Evolutionary conservation across 2,113 vertebrate genomes (phyloP).

Genomic region (Hyaena hyaena): DNA sequence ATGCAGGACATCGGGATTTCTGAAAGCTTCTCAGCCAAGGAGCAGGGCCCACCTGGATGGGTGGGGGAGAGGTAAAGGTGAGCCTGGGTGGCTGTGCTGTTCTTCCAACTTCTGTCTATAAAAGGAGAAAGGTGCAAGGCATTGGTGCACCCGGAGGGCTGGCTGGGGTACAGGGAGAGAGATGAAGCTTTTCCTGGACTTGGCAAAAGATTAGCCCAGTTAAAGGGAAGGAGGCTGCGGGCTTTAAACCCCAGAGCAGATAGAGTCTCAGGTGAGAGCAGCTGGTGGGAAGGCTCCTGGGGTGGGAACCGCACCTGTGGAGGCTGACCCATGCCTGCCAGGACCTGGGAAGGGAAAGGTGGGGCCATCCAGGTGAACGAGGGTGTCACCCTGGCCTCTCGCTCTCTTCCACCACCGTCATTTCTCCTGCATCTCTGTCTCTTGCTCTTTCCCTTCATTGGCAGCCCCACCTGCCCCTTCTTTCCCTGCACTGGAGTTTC

Average conservation of each 20-base stretch:
- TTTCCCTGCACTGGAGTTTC: neutral
- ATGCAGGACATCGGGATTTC: neutral
- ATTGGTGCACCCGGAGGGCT: neutral
- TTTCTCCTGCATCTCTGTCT: neutral
- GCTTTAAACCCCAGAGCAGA: neutral
- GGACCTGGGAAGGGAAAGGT: neutral
- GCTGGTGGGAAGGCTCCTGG: accelerated
- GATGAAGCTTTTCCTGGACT: neutral
- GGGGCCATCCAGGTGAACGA: accelerated
- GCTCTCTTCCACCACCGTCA: accelerated
- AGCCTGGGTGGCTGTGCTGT: neutral
- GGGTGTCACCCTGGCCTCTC: neutral
- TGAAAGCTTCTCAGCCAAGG: neutral
- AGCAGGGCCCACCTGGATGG: neutral
- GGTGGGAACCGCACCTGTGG: neutral
- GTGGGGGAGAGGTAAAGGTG: neutral
- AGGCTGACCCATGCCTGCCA: neutral
- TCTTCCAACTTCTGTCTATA: neutral
- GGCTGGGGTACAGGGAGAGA: neutral
- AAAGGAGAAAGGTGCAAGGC: neutral
- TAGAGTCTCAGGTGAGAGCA: neutral
- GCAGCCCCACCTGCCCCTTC: neutral
- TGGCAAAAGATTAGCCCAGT: neutral
- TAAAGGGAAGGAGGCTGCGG: neutral
- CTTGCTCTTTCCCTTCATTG: neutral